Base-by-base conservation (phyloP, 2,113 vertebrate species). In the Eonycteris spelaea region DNA sequence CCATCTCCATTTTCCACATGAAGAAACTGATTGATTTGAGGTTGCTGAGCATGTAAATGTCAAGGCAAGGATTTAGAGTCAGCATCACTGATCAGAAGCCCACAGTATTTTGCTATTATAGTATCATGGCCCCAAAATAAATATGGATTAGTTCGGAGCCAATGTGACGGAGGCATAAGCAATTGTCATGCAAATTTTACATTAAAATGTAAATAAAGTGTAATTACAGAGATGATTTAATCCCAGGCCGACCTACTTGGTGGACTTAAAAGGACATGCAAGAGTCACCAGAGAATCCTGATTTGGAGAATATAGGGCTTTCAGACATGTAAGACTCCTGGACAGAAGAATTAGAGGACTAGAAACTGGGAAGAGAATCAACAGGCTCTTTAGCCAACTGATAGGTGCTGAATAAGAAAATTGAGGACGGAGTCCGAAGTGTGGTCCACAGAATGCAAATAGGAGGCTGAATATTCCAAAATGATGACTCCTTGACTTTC, bases 121-220 rank as follows among this genome's bases (percentile, higher is more conserved):
- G 15, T 79, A 55, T 11, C 38, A 59, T 26, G 53, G 28, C 63
- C 57, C 38, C 7, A 30, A 80, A 45, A 90, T 95, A 96, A 86
- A 95, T 90, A 83, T 96, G 89, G 85, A 93, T 91, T 70, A 95
- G 85, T 92, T 82, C 51, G 90, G 88, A 96, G 85, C 40, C 92
- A 88, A 89, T 93, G 51, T 88, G 61, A 96, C 80, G 67, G 63
- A 91, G 28, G 83, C 73, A 94, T 59, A 78, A 96, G 89, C 89
- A 93, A 93, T 92, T 94, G 86, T 86, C 73, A 97, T 96, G 89
- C 91, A 97, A 96, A 97, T 71, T 91, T 30, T 86, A 89, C 65
- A 91, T 95, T 91, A 95, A 96, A 98, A 96, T 97, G 94, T 93
- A 97, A 97, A 97, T 95, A 86, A 94, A 97, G 89, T 89, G 77